Evolutionary conservation across 2,113 vertebrate species (phyloP).

Genomic region (Leucoraja erinaceus): DNA sequence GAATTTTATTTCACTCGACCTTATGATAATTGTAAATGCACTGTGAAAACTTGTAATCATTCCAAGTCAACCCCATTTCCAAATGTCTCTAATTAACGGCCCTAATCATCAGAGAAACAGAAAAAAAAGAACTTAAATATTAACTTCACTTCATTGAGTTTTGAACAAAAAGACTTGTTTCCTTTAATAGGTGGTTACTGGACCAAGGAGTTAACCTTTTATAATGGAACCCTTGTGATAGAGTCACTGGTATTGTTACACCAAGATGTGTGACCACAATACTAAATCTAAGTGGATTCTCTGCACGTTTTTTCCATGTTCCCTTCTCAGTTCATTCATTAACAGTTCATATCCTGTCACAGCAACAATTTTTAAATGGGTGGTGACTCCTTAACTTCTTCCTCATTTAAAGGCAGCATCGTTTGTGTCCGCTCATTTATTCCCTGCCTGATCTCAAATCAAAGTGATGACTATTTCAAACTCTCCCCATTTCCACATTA

Average conservation of each 20-base stretch:
- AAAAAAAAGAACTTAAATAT: neutral
- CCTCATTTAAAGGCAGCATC: constrained; percentile 1
- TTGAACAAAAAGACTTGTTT: constrained; percentile 24
- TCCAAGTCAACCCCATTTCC: neutral
- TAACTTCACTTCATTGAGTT: neutral
- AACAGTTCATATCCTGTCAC: constrained; percentile 24
- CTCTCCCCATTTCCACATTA: neutral
- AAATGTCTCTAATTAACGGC: neutral
- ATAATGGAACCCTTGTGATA: neutral
- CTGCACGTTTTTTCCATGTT: constrained; percentile 28
- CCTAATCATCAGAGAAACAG: neutral
- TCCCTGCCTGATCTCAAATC: constrained; percentile 11
- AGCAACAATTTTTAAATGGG: neutral
- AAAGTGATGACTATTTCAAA: neutral
- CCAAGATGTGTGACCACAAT: neutral
- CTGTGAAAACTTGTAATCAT: neutral
- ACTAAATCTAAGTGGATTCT: constrained; percentile 9
- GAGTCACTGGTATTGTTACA: neutral
- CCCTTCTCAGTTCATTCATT: constrained; percentile 18
- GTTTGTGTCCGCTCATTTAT: constrained; percentile 26
- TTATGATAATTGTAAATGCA: neutral
- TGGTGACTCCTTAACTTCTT: constrained; percentile 31
- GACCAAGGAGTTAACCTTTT: constrained; percentile 20
- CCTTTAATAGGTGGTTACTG: too few species aligned
- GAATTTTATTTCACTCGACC: neutral